Base-by-base conservation (phyloP, 2,888 invertebrate species). In the Agriopis leucophaearia region DNA sequence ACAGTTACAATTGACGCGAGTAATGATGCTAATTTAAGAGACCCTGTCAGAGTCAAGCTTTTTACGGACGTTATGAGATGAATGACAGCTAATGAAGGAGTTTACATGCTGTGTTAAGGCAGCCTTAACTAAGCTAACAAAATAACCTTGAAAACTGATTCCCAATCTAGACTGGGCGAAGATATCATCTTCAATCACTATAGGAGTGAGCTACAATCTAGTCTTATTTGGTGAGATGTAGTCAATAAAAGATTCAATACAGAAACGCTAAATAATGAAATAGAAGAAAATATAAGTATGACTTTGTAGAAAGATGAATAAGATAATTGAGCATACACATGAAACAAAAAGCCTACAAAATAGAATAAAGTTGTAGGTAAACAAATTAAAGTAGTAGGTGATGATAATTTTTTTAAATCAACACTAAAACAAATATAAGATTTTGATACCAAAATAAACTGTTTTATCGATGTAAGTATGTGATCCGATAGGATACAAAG, bases 1-100 rank as follows among this genome's bases (percentile, higher is more conserved):
- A 64, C 55, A 57, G 61, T 51, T 63, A 55, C 63, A 59, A 64
- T 64, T 66, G 66, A 66, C 59, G 59, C 64, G 13, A 42, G 58
- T 54, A 59, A 64, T 54, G 58, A 59, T 58, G 13, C 58, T 59
- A 44, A 57, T 51, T 57, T 64, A 44, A 64, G 40, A 44, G n/a
- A 55, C 40, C 42, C 12, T 54, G 40, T 40, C 40, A 16, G 4
- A 8, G 42, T 18, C 42, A 55, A 55, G 42, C 42, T 55, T 55
- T 55, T 55, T 55, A 12, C 27, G 8, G 42, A 42, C 15, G 51
- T 35, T 54, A 16, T 10, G 55, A 44, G 18, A 13, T 42, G 55
- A 55, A 42, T 54, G 16, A 54, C 42, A 18, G 15, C 36, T 38
- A 9, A 15, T n/a, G 38, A 1, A 9, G 52, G 15, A 27, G 13